Evolutionary conservation across 1,140 invertebrate genomes (phyloP).

Genomic region (Kradibia gibbosae): DNA sequence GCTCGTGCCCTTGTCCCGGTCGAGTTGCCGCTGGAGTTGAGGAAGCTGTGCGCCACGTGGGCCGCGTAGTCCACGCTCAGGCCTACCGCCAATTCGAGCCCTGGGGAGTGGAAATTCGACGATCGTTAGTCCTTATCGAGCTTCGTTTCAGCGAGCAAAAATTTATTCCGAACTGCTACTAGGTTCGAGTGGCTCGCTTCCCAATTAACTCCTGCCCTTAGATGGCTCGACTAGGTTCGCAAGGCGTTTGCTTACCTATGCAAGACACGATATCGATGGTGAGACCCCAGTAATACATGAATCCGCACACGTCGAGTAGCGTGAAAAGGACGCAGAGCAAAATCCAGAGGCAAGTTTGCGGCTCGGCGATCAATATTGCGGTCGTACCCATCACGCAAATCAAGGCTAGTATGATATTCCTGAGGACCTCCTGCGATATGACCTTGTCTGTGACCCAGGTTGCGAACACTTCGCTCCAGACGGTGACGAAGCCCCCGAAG

Average conservation of each 20-base stretch:
- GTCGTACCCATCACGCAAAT: conserved; percentile 88
- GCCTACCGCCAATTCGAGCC: conserved; percentile 87
- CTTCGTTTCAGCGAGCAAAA: too few species aligned
- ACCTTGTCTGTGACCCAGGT: conserved; percentile 86
- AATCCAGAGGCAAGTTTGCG: conserved; percentile 85
- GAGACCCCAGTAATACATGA: conserved; percentile 87
- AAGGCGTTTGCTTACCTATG: conserved; percentile 78
- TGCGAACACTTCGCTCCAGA: conserved; percentile 81
- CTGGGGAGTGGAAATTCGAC: conserved; percentile 51
- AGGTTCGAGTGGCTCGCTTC: too few species aligned
- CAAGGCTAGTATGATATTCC: conserved; percentile 86
- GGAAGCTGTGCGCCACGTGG: conserved; percentile 89
- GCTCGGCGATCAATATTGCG: conserved; percentile 84
- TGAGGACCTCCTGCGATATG: conserved; percentile 82
- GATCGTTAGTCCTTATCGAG: too few species aligned
- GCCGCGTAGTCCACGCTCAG: conserved; percentile 92
- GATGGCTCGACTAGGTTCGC: too few species aligned
- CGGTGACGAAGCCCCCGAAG: conserved; percentile 76
- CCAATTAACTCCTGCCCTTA: too few species aligned
- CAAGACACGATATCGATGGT: conserved; percentile 90
- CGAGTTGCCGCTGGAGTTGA: conserved; percentile 71
- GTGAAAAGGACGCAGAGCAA: conserved; percentile 84
- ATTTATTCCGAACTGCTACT: too few species aligned
- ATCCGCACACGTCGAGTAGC: conserved; percentile 85
- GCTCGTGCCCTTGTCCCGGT: conserved; percentile 59